phyloP scores from a whole-genome alignment of 2,113 vertebrate species.

The Aegotheles bennettii region DNA sequence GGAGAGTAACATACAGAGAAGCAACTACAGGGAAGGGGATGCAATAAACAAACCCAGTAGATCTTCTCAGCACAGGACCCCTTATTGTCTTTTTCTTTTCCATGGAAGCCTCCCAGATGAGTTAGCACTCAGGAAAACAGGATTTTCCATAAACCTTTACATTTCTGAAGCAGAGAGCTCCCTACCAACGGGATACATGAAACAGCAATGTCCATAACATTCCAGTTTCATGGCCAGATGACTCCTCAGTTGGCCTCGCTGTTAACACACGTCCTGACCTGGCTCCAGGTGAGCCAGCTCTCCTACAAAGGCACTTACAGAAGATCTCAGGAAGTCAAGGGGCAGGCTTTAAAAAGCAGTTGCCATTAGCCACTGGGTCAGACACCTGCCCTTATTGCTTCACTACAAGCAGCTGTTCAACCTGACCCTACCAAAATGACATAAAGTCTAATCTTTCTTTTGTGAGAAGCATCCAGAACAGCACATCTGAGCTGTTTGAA shows the following conservation, averaged over 20 bases:
- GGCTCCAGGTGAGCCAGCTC: background rate
- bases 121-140: background rate
- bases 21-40: background rate
- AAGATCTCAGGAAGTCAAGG: background rate
- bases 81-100: background rate
- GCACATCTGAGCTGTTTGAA: background rate
- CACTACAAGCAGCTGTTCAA: background rate
- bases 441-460: background rate
- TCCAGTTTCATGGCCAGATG: background rate
- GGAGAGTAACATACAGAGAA: background rate
- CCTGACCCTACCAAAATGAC: background rate
- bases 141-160: background rate
- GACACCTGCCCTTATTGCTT: background rate
- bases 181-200: background rate
- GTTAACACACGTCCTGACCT: background rate
- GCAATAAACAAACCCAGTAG: background rate
- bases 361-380: background rate
- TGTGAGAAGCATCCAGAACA: background rate
- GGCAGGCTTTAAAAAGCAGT: background rate
- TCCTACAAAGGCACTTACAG: too few species aligned
- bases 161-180: background rate
- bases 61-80: background rate
- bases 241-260: accelerated
- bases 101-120: accelerated
- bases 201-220: background rate